Evolutionary conservation across 2,888 invertebrate genomes (phyloP).

Genomic region (Dioctria linearis): DNA sequence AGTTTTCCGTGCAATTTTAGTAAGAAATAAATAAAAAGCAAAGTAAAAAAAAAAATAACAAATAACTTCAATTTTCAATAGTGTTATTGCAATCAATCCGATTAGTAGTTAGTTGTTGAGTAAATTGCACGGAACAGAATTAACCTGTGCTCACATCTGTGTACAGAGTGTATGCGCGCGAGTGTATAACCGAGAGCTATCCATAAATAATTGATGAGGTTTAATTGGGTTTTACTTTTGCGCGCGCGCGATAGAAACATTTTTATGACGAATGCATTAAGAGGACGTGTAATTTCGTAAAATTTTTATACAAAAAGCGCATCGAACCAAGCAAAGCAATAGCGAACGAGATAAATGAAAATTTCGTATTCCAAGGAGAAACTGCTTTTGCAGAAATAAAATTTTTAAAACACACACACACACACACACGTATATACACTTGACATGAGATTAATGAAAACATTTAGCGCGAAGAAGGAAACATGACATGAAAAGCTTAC

Average conservation of each 20-base stretch:
- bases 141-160: slow-evolving; percentile 1
- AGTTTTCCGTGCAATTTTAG: too few species aligned
- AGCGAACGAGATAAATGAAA: slow-evolving; percentile 37
- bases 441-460: slow-evolving; percentile 13
- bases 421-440: neutral
- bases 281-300: slow-evolving; percentile 7
- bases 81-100: neutral
- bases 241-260: slow-evolving; percentile 8
- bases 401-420: neutral
- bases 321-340: slow-evolving; percentile 14
- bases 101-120: neutral
- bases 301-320: slow-evolving; percentile 34
- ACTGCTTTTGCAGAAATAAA: neutral
- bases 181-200: neutral
- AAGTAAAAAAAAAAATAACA: neutral
- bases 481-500: neutral
- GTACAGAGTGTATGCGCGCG: too few species aligned
- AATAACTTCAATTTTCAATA: slow-evolving; percentile 1
- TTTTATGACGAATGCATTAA: slow-evolving; percentile 36
- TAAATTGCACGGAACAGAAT: neutral
- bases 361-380: slow-evolving; percentile 36
- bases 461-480: neutral
- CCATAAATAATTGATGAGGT: slow-evolving; percentile 42
- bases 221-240: slow-evolving; percentile 32
- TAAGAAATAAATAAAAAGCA: neutral